Base-by-base conservation (phyloP, 1,140 invertebrate species). In the Bombus polaris region DNA sequence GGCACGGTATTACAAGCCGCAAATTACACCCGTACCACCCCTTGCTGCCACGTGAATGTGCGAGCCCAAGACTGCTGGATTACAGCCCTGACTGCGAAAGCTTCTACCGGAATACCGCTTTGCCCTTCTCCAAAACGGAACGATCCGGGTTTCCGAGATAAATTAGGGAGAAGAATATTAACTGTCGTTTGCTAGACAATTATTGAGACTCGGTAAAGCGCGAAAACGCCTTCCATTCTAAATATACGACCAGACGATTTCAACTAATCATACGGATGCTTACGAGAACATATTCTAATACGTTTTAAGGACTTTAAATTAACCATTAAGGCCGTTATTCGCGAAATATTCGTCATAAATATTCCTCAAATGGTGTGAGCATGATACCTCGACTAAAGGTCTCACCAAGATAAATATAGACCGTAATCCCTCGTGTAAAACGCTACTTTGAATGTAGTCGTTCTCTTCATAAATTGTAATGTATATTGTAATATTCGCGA, bases 1-100 rank as follows among this genome's bases (percentile, higher is more conserved):
- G 70, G 82, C 87, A 82, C 80, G 88, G 90, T 91, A 91, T 91
- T 91, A 91, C 91, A 91, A 91, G 83, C 91, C 91, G 90, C 91
- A 91, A 91, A 91, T 91, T 91, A 91, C 87, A 89, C 88, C 83
- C 66, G 77, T 39, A 15, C 57, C 35, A 25, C 65, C 59, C 62
- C 68, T 57, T 18, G 44, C 89, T 76, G 87, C 89, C 85, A 83
- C 76, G 87, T 77, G 87, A 90, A 90, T 88, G 76, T 84, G 89
- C 79, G 78, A 70, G 57, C 65, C 84, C 81, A 84, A 81, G 65
- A 72, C 83, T 85, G 87, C 44, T 82, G 83, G 89, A 91, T 91
- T 90, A 91, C 70, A 77, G 87, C 84, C 71, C 74, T 74, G 62
- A 71, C 78, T 86, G 71, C 71, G 66, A 74, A 68, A 83, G 37